Evolutionary conservation across 2,113 vertebrate species (phyloP).

Genomic region (Zapus hudsonius): DNA sequence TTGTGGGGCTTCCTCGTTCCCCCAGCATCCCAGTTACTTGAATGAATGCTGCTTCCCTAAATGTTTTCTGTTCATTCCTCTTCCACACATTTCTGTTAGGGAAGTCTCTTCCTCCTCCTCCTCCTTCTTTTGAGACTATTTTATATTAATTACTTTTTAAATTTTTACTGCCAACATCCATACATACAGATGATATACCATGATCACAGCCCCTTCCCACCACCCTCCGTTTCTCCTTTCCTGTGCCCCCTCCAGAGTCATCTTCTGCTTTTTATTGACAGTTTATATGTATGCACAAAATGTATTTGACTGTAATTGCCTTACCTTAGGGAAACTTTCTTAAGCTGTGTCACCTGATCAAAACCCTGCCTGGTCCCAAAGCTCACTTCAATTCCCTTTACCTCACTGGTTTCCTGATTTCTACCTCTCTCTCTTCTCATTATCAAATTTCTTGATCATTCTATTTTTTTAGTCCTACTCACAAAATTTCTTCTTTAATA

Average conservation of each 20-base stretch:
- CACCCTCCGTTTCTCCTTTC: no score
- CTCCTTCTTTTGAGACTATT: no score
- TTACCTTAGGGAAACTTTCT: background rate
- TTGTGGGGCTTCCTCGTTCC: background rate
- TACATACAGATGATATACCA: no score
- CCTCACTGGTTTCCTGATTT: background rate
- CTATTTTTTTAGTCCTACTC: background rate
- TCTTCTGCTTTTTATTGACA: no score
- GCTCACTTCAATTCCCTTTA: background rate
- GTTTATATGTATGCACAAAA: no score
- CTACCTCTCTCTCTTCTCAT: background rate
- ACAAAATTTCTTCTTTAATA: background rate
- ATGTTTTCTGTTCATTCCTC: background rate
- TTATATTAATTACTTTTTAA: no score
- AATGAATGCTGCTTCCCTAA: background rate
- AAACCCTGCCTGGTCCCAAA: background rate
- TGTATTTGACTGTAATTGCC: no score
- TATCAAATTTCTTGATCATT: conserved; percentile 1
- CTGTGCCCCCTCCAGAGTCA: no score
- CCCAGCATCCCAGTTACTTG: background rate
- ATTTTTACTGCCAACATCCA: no score
- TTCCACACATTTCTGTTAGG: background rate
- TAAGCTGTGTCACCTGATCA: background rate
- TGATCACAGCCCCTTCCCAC: no score
- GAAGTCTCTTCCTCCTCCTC: background rate